Evolutionary conservation across 2,888 invertebrate genomes (phyloP).

Genomic region (Altica lythri): DNA sequence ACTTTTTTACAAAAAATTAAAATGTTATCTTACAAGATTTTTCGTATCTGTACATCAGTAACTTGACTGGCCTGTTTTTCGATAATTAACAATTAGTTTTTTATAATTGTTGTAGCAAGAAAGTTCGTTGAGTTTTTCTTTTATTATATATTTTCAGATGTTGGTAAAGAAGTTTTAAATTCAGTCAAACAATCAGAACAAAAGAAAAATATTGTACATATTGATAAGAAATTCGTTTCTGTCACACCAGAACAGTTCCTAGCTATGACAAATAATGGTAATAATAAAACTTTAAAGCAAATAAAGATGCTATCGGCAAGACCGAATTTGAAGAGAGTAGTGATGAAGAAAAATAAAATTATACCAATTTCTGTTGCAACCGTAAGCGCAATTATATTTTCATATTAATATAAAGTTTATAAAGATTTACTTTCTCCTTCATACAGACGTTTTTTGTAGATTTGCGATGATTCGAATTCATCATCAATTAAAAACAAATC

Average conservation of each 20-base stretch:
- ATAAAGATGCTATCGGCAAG: conserved; percentile 45
- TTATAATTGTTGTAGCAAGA: too few relatives aligned
- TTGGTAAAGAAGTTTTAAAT: conserved; percentile 76
- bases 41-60: too few relatives aligned
- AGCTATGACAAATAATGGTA: conserved; percentile 47
- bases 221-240: conserved; percentile 60
- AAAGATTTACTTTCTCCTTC: too few relatives aligned
- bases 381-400: too few relatives aligned
- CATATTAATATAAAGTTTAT: too few relatives aligned
- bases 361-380: conserved; percentile 43
- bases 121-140: too few relatives aligned
- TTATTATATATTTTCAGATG: conserved; percentile 62
- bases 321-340: conserved; percentile 46
- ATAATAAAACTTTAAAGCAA: conserved; percentile 42
- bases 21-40: too few relatives aligned
- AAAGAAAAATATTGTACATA: conserved; percentile 38
- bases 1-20: too few relatives aligned
- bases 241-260: conserved; percentile 61
- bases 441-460: too few relatives aligned
- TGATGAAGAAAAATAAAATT: conserved; percentile 54
- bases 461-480: conserved; percentile 16
- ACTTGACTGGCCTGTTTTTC: too few relatives aligned
- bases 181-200: conserved; percentile 56
- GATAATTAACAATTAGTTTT: too few relatives aligned
- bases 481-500: conserved; percentile 3